These are phyloP conservation scores for Columba guinea DNA, from an alignment of 2,797 vertebrate species.

Conservation along the genomic window DNA sequence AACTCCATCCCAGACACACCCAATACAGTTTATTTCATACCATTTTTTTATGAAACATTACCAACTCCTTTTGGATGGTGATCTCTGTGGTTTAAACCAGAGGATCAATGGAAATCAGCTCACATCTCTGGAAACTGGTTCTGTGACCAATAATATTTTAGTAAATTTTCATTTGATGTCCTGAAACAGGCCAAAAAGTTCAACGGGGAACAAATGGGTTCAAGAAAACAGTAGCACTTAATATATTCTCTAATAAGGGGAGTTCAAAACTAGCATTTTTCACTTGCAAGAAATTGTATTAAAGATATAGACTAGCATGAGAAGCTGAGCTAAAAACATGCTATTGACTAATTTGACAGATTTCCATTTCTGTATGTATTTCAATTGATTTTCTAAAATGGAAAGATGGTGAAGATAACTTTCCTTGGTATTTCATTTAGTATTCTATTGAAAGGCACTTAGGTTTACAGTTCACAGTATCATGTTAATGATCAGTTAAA, in stretches of 20 bases:
- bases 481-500: slow-evolving; percentile 40
- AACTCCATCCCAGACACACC: not conserved
- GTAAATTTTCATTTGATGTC: not conserved
- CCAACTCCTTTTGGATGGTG: not conserved
- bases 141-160: not conserved
- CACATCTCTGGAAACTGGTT: not conserved
- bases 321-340: slow-evolving; percentile 25
- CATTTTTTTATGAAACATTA: not conserved
- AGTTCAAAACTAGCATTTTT: not conserved
- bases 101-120: not conserved
- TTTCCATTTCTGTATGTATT: slow-evolving; percentile 52
- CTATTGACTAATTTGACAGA: not conserved
- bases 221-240: not conserved
- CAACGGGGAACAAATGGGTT: not conserved
- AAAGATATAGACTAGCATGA: slow-evolving; percentile 21
- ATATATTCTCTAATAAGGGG: not conserved
- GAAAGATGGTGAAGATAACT: slow-evolving; percentile 50
- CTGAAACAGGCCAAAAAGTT: not conserved
- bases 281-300: slow-evolving; percentile 12
- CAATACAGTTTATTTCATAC: not conserved
- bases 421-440: slow-evolving; percentile 30
- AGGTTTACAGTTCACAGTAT: slow-evolving; percentile 56
- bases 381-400: slow-evolving; percentile 52
- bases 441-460: not conserved
- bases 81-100: not conserved